Evolutionary conservation across 2,797 vertebrate species (phyloP), one percentile per base, ranked within the genome.

Genomic region (Epinephelus malabaricus): DNA sequence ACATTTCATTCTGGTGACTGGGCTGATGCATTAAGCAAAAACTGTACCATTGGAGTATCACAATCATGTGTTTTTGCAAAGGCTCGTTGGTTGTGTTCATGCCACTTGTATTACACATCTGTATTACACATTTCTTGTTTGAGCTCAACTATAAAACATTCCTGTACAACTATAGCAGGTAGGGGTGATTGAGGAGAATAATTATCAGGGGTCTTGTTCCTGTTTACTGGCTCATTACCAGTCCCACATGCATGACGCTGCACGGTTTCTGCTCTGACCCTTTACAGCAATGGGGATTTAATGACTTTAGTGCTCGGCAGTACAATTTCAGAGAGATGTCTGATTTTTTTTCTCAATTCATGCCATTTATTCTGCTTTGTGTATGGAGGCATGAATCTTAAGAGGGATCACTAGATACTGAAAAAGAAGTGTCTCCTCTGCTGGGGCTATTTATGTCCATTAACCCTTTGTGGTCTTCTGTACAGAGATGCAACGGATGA

Each of bases 171-270:
- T 79, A 49, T 59, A 69, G 76, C 21, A 51, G 45, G 51, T 60
- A 14, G 11, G 46, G 14, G 25, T 86, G 86, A 91, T 76, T 85
- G 81, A 85, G 82, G 82, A 89, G 50, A 45, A 23, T 67, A 68
- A 84, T 89, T 89, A 83, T 78, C 55, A 66, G 75, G 62, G 46
- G 58, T 81, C 72, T 73, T 79, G 76, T 72, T 85, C 76, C 68
- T 27, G 60, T 79, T 80, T 49, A 62, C 58, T 78, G 82, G 58
- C 75, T 87, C 77, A 82, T 87, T 90, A 90, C 71, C 70, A 45
- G 67, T 47, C 40, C 64, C 14, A 49, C 40, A 61, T 79, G 55
- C 73, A 77, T 54, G 73, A 72, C 38, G 19, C 73, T 34, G 11
- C 54, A 59, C 2, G 21, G 54, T 74, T 60, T 55, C 76, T 75